Conservation (phyloP, 1,140 invertebrate species). For the Drosophila leontia region DNA sequence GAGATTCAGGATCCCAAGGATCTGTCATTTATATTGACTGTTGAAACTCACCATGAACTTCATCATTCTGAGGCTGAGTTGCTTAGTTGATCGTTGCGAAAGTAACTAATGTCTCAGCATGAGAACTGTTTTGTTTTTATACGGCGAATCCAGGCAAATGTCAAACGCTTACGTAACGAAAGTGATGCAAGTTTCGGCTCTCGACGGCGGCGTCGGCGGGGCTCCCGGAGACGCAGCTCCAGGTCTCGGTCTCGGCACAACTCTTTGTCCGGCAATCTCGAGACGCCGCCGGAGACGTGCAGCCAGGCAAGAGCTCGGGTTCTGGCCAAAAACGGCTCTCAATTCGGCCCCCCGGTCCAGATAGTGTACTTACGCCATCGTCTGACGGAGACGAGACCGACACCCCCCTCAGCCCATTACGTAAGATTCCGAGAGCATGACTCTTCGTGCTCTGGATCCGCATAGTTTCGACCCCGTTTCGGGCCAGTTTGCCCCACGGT, state of each 20-base stretch:
- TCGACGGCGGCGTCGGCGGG: slow-evolving; percentile 9
- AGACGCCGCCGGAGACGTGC: slow-evolving; percentile 60
- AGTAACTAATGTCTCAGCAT: slow-evolving; percentile 70
- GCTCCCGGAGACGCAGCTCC: slow-evolving; percentile 39
- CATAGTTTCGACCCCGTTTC: slow-evolving; percentile 1
- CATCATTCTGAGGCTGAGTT: slow-evolving; percentile 67
- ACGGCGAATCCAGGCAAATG: slow-evolving; percentile 67
- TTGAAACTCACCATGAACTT: slow-evolving; percentile 71
- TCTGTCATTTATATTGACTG: background rate
- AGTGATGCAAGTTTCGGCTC: slow-evolving; percentile 72
- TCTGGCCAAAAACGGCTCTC: slow-evolving; percentile 40
- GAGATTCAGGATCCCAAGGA: background rate
- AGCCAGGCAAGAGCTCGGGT: slow-evolving; percentile 34
- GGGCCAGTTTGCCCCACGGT: slow-evolving; percentile 56
- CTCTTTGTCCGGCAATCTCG: slow-evolving; percentile 61
- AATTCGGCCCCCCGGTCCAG: slow-evolving; percentile 65
- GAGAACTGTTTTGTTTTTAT: slow-evolving; percentile 67
- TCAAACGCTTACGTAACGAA: slow-evolving; percentile 68
- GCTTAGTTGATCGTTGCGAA: slow-evolving; percentile 56
- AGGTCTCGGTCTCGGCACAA: slow-evolving; percentile 30
- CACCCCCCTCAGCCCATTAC: slow-evolving; percentile 34
- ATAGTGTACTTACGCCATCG: slow-evolving; percentile 70
- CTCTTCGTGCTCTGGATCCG: slow-evolving; percentile 23
- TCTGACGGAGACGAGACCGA: slow-evolving; percentile 38
- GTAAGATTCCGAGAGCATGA: slow-evolving; percentile 43